Conservation (phyloP, 2,888 invertebrate genomes). For the Endotricha flammealis region DNA sequence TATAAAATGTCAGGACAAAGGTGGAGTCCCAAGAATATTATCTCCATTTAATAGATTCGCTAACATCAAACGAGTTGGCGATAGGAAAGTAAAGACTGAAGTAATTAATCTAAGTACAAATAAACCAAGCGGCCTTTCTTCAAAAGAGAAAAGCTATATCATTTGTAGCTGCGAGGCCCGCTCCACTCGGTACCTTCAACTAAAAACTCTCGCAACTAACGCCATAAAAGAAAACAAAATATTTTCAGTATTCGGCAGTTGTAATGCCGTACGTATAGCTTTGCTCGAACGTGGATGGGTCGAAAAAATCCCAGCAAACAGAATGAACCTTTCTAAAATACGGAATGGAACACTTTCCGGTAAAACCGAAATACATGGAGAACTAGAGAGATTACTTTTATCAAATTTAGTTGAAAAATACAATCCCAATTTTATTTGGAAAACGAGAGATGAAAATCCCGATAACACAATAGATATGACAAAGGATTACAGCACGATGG, state of each 20-base stretch:
- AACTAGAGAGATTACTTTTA: conserved; percentile 58
- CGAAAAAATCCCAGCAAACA: conserved; percentile 78
- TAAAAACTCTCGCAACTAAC: conserved; percentile 61
- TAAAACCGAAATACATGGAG: conserved; percentile 40
- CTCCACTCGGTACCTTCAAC: conserved; percentile 38
- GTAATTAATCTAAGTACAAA: conserved; percentile 22
- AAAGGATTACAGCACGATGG: conserved; percentile 38
- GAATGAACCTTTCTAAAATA: conserved; percentile 58
- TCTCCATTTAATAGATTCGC: conserved; percentile 35
- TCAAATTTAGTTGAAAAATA: conserved; percentile 58
- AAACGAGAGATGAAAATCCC: conserved; percentile 34
- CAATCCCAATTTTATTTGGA: conserved; percentile 60
- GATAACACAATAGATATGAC: conserved; percentile 39
- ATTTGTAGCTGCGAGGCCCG: conserved; percentile 51
- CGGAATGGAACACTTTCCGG: conserved; percentile 36
- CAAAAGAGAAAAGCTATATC: conserved; percentile 56
- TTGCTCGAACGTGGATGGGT: conserved; percentile 83
- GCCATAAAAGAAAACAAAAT: conserved; percentile 74
- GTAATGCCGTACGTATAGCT: conserved; percentile 74
- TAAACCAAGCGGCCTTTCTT: conserved; percentile 38
- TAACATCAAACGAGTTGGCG: conserved; percentile 15
- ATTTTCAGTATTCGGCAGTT: conserved; percentile 75
- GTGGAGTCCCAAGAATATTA: conserved; percentile 29
- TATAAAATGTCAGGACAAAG: conserved; percentile 30
- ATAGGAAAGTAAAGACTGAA: conserved; percentile 18